Percentiles rank a stretch among this genome's conserved stretches.
These are phyloP conservation scores for Arnoldichthys spilopterus DNA, from an alignment of 2,797 vertebrate species.

Conservation along the genomic window DNA sequence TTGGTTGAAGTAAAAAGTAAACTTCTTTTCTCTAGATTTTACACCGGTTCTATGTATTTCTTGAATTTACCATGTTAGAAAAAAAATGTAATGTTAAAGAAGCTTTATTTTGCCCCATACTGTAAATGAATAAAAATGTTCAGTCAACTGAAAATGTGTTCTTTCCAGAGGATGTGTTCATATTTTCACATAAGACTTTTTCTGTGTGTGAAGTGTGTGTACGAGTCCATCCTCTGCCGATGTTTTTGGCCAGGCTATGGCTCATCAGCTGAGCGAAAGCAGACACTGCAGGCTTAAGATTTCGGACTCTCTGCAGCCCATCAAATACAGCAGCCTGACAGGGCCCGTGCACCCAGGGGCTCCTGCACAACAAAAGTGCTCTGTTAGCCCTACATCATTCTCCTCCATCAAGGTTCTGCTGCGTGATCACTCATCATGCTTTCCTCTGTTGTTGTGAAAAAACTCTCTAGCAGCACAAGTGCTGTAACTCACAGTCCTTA, in stretches of 20 bases:
- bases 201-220: slow-evolving; percentile 1
- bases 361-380: slow-evolving; percentile 12
- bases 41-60: no score
- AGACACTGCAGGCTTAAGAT: background rate
- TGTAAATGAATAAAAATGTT: no score
- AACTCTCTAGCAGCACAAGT: background rate
- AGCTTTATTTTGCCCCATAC: no score
- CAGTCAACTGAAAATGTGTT: no score
- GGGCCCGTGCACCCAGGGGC: background rate
- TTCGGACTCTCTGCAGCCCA: background rate
- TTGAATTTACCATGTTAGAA: no score
- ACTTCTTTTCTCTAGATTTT: no score
- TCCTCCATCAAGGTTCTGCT: background rate
- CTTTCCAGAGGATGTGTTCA: background rate
- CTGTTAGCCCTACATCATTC: slow-evolving; percentile 21
- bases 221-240: background rate
- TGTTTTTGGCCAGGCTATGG: background rate
- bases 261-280: slow-evolving; percentile 30
- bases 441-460: background rate
- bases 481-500: background rate
- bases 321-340: slow-evolving; percentile 5
- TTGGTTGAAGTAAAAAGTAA: no score
- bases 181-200: no score
- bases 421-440: slow-evolving; percentile 15
- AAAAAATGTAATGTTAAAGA: no score